Base-by-base conservation (phyloP, 2,113 vertebrate genomes). In the Chaetops frenatus region DNA sequence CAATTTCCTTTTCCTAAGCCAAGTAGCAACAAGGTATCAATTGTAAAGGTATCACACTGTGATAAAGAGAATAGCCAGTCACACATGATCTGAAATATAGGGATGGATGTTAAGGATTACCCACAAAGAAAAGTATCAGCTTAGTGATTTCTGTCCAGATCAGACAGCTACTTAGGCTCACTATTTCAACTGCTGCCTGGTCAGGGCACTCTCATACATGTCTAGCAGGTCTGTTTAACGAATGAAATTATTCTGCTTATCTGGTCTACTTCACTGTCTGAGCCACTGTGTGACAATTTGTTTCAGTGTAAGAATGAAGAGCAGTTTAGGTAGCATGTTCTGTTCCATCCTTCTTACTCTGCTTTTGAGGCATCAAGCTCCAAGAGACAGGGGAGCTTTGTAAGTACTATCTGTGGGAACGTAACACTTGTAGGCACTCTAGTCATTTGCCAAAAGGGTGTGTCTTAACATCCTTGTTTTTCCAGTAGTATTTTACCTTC, bases 401-500 rank as follows among this genome's bases (percentile, higher is more conserved):
- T 36, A 80, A 77, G 29, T 70, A 88, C 10, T 25, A 27, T 18
- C 24, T 36, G 19, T 62, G 38, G 28, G 31, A 86, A 65, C 78
- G 17, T 16, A 65, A 69, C 6, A n/a, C 33, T 67, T 79, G 1
- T 25, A 45, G 10, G 12, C 21, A 25, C 16, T 54, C 38, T 10
- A 36, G 24, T 38, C 6, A 48, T 65, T 69, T 66, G 27, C n/a
- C 66, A 88, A 48, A 53, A 27, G 28, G 65, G 23, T 47, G 16
- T 15, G 23, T 53, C 62, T 64, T 51, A 67, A 77, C 2, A 15
- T 14, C 18, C 10, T 58, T 66, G 14, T 38, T 90, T 83, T 60
- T 15, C 13, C 33, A 86, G 64, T 21, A 48, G 4, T 78, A 18
- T 62, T 92, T 97, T 98, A 99, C 99, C 99, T 98, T 98, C 98